A percentile compares a stretch with the other conserved stretches of the same genome.
Conservation (phyloP, 92 coral and sea anemone genomes). For the Heliopora coerulea region DNA sequence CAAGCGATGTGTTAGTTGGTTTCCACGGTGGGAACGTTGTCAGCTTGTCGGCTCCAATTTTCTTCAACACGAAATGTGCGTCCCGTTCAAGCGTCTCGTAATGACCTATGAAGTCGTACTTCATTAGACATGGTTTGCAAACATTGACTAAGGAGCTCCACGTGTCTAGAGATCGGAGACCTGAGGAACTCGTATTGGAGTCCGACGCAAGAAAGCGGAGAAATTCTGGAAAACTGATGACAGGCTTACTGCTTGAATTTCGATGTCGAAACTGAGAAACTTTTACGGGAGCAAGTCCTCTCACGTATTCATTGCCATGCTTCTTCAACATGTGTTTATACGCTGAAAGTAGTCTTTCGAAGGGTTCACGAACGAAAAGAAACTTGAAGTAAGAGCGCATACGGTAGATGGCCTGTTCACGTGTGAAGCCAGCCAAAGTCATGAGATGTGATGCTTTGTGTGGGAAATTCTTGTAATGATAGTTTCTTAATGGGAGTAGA, state of each 20-base stretch:
- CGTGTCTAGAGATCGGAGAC: background rate
- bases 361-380: constrained; percentile 48
- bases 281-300: background rate
- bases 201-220: background rate
- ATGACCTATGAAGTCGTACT: constrained; percentile 46
- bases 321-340: no score
- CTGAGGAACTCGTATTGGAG: no score
- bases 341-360: constrained; percentile 43
- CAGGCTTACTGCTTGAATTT: background rate
- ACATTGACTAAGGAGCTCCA: constrained; percentile 29
- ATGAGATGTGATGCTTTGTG: background rate
- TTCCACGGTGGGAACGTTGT: constrained; percentile 36
- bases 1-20: background rate
- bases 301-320: constrained; percentile 31
- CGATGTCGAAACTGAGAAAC: background rate
- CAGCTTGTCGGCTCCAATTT: constrained; percentile 8
- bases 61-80: constrained; percentile 27
- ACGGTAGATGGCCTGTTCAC: background rate
- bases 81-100: constrained; percentile 48
- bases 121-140: constrained; percentile 43
- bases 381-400: constrained; percentile 21
- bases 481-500: constrained; percentile 8
- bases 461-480: background rate
- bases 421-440: background rate
- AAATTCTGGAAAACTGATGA: constrained; percentile 3